Evolutionary conservation across 2,888 invertebrate genomes (phyloP).

Genomic region (Dermolepida albohirtum): DNA sequence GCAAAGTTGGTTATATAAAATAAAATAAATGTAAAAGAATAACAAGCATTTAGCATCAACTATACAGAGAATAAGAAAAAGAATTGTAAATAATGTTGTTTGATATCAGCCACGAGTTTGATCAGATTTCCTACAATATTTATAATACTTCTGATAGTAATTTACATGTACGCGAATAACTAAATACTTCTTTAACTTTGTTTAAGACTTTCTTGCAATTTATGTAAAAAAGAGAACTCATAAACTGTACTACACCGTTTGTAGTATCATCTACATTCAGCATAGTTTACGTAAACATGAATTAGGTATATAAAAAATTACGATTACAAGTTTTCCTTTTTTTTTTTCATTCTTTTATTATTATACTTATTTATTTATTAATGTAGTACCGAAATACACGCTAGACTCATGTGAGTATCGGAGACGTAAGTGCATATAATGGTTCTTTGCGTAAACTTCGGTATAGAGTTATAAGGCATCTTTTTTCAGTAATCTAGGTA

Average conservation of each 20-base stretch:
- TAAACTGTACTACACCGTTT: constrained; percentile 40
- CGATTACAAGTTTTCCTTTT: constrained; percentile 27
- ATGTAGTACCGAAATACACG: constrained; percentile 49
- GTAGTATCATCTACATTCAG: constrained; percentile 48
- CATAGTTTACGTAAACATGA: constrained; percentile 44
- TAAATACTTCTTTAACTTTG: background rate
- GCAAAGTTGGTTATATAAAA: too few relatives aligned
- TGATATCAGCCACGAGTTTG: too few relatives aligned
- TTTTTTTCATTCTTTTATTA: constrained; percentile 31
- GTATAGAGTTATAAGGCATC: constrained; percentile 61
- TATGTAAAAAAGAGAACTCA: constrained; percentile 27
- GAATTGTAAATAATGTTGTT: too few relatives aligned
- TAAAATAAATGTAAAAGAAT: too few relatives aligned
- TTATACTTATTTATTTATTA: constrained; percentile 42
- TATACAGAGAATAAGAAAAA: too few relatives aligned
- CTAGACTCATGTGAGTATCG: constrained; percentile 49
- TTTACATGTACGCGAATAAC: background rate
- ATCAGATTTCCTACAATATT: too few relatives aligned
- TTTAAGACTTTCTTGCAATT: background rate
- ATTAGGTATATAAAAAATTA: constrained; percentile 47
- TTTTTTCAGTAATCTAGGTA: constrained; percentile 58
- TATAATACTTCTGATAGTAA: background rate
- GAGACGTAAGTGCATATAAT: constrained; percentile 51
- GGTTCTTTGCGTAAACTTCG: constrained; percentile 54
- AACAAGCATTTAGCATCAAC: too few relatives aligned